Conservation (phyloP, 2,797 vertebrate species). For the Pagetopsis macropterus region DNA sequence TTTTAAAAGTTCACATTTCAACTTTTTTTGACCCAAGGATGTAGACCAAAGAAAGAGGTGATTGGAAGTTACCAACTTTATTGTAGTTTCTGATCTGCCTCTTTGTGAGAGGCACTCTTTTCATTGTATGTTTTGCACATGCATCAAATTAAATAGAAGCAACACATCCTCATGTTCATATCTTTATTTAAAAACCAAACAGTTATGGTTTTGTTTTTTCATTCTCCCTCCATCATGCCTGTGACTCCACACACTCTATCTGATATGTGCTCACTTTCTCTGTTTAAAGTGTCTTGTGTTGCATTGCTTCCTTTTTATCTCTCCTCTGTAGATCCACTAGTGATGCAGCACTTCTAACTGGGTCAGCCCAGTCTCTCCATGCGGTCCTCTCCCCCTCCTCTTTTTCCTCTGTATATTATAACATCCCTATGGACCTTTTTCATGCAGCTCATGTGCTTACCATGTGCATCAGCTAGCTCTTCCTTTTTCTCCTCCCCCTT, state of each 20-base stretch:
- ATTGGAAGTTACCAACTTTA: background rate
- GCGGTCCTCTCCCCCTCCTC: constrained; percentile 29
- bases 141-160: background rate
- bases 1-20: background rate
- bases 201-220: background rate
- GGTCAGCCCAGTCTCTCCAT: constrained; percentile 65
- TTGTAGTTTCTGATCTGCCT: background rate
- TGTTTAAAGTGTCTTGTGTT: constrained; percentile 13
- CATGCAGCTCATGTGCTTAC: constrained; percentile 65
- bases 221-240: background rate
- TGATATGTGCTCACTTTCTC: constrained; percentile 1
- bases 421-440: constrained; percentile 32
- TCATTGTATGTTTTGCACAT: background rate
- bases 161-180: background rate
- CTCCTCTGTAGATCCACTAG: constrained; percentile 54
- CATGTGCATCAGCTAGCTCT: constrained; percentile 57
- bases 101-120: background rate
- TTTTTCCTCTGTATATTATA: constrained; percentile 28
- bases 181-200: background rate
- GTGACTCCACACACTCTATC: background rate
- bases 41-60: background rate
- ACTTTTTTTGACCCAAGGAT: background rate
- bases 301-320: constrained; percentile 39
- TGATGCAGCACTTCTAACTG: constrained; percentile 79
- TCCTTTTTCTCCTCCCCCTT: constrained; percentile 21